A percentile compares a stretch with the other conserved stretches of the same genome.
These are phyloP conservation scores for Lepidocyrtinus sp. DNA, from an alignment of 2,888 invertebrate genomes.

Conservation along the genomic window DNA sequence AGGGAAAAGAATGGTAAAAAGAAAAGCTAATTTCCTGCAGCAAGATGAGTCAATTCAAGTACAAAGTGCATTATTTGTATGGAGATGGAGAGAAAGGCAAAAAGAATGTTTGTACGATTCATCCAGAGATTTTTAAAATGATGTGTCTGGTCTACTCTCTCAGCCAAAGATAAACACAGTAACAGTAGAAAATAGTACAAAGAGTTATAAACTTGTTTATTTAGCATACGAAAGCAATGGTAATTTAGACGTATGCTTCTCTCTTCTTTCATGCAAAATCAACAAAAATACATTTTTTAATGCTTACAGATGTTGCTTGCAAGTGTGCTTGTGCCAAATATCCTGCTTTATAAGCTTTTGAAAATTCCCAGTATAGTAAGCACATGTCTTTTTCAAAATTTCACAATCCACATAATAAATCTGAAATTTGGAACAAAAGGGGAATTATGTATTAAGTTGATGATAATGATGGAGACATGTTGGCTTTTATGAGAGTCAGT, in stretches of 20 bases:
- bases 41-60: neutral
- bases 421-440: slow-evolving; percentile 36
- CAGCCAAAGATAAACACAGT: no score
- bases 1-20: neutral
- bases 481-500: neutral
- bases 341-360: neutral
- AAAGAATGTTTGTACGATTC: neutral
- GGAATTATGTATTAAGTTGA: slow-evolving; percentile 3
- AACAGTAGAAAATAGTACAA: no score
- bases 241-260: neutral
- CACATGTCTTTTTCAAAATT: slow-evolving; percentile 20
- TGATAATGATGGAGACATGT: neutral
- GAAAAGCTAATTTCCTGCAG: neutral
- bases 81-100: neutral
- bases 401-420: no score
- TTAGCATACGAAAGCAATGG: slow-evolving; percentile 5
- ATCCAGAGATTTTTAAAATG: no score
- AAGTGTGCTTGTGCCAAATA: slow-evolving; percentile 1
- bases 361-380: slow-evolving; percentile 2
- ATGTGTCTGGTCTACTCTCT: no score
- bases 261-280: neutral
- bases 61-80: slow-evolving; percentile 8
- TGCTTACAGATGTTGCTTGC: slow-evolving; percentile 41
- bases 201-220: slow-evolving; percentile 26
- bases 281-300: slow-evolving; percentile 30